Percentiles rank a stretch among this genome's conserved stretches.
Conservation (phyloP, 2,113 vertebrate species). For the Oreochromis aureus region DNA sequence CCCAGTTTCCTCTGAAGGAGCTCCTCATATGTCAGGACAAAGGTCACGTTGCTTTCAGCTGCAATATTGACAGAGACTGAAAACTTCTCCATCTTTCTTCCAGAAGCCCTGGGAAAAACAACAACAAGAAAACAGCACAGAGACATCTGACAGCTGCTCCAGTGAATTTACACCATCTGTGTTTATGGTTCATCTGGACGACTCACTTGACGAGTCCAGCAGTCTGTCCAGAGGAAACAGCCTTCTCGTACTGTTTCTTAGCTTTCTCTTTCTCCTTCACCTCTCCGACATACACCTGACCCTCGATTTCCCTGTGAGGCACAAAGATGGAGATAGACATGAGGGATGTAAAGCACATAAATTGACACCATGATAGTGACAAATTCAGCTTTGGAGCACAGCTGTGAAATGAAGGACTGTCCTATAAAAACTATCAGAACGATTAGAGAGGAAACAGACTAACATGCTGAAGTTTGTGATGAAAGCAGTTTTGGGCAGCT, state of each 20-base stretch:
- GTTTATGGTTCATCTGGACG: neutral
- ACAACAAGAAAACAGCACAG: neutral
- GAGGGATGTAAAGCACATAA: constrained; percentile 38
- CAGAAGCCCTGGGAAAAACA: constrained; percentile 60
- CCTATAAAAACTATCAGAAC: neutral
- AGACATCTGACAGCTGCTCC: fast-evolving
- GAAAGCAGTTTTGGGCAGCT: constrained; percentile 92
- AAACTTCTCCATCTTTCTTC: constrained; percentile 91
- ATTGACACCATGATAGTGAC: fast-evolving
- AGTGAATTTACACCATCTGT: fast-evolving
- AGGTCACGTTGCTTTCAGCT: constrained; percentile 78
- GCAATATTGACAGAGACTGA: constrained; percentile 84
- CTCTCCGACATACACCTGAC: no score
- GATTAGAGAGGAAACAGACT: constrained; percentile 17
- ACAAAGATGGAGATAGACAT: constrained; percentile 66
- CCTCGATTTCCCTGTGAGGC: constrained; percentile 79
- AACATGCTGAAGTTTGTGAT: constrained; percentile 96
- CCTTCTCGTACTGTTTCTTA: constrained; percentile 85
- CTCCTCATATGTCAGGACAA: constrained; percentile 86
- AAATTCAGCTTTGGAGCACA: no score
- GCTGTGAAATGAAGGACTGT: no score
- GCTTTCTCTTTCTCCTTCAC: constrained; percentile 85
- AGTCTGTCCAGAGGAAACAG: constrained; percentile 82
- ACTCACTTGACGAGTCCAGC: constrained; percentile 86
- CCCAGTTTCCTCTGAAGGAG: constrained; percentile 81